Conservation (phyloP, 2,888 invertebrate genomes). For the Amphipoea oculea region DNA sequence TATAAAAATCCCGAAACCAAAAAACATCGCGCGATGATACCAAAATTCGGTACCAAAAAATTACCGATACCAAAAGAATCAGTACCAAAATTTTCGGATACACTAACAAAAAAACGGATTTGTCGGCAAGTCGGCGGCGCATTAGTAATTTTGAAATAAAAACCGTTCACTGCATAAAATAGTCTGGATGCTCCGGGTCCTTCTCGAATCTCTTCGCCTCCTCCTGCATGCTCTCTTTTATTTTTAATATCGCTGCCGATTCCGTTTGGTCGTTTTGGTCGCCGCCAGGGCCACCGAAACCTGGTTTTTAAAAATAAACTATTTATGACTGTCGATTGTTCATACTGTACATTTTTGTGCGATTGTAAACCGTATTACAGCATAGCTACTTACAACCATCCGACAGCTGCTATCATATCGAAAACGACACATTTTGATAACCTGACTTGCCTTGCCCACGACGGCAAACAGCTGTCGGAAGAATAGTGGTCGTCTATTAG, state of each 20-base stretch:
- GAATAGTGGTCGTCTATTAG: too few species aligned
- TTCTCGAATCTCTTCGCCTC: slow-evolving; percentile 99
- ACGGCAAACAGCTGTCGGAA: too few species aligned
- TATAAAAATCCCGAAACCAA: slow-evolving; percentile 51
- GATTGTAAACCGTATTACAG: slow-evolving; percentile 77
- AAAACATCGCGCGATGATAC: slow-evolving; percentile 26
- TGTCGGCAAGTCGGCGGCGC: slow-evolving; percentile 67
- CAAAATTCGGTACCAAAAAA: slow-evolving; percentile 30
- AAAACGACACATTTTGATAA: neutral
- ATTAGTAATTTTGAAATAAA: slow-evolving; percentile 40
- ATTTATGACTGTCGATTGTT: slow-evolving; percentile 61
- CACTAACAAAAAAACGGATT: slow-evolving; percentile 6
- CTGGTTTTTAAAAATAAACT: slow-evolving; percentile 76
- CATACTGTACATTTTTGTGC: slow-evolving; percentile 39
- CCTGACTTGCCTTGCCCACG: neutral
- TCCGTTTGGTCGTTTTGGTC: slow-evolving; percentile 97
- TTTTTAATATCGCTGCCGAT: slow-evolving; percentile 99
- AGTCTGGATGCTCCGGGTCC: slow-evolving; percentile 99
- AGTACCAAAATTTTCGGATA: slow-evolving; percentile 31
- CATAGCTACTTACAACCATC: neutral
- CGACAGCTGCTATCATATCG: neutral
- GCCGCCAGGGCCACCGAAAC: slow-evolving; percentile 89
- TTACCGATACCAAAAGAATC: slow-evolving; percentile 51
- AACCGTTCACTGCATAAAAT: slow-evolving; percentile 97
- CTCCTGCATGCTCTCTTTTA: slow-evolving; percentile 99